Evolutionary conservation across 2,888 invertebrate species (phyloP), one percentile per base, ranked within the genome.

Genomic region (Axea sp.): DNA sequence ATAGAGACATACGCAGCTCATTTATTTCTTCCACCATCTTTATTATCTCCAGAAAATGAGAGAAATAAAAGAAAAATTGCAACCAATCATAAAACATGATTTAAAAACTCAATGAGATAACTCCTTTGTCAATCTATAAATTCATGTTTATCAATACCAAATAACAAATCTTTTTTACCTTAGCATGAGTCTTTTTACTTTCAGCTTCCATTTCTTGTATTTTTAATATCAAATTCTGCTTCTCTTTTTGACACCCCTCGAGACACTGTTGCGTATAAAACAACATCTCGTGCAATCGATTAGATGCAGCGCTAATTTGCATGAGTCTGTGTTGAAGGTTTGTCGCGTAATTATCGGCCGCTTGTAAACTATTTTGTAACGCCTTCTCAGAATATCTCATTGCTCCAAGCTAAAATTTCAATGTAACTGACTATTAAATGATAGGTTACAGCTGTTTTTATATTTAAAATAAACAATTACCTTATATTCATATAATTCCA

Each of bases 401-500:
- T 9, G 89, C 85, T 1, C 84, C 85, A 84, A 93, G 88, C 85
- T 88, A 65, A 31, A 43, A 69, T 62, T 53, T 37, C n/a, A 62
- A 33, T 5, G 7, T 5, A 7, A 59, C 28, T 45, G 9, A 7
- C 19, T 14, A 35, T 31, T 31, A 31, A 31, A 31, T 8, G 6
- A 5, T 1, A 31, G 2, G n/a, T 15, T 19, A 7, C 8, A 11
- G 17, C 6, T 9, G 15, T 26, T 15, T 33, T 57, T 35, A 6
- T 12, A 22, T 22, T 19, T 1, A 17, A 24, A 39, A 45, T 3
- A 1, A 15, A 35, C 22, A 35, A 26, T 28, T 80, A 84, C 86
- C 78, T 93, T 93, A 83, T 92, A 93, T 11, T 93, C 92, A 62
- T 93, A 93, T 71, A 93, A 81, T 83, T 93, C 93, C 91, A 93